Conservation (phyloP, 2,888 invertebrate species). For the Drosophila histrio region DNA sequence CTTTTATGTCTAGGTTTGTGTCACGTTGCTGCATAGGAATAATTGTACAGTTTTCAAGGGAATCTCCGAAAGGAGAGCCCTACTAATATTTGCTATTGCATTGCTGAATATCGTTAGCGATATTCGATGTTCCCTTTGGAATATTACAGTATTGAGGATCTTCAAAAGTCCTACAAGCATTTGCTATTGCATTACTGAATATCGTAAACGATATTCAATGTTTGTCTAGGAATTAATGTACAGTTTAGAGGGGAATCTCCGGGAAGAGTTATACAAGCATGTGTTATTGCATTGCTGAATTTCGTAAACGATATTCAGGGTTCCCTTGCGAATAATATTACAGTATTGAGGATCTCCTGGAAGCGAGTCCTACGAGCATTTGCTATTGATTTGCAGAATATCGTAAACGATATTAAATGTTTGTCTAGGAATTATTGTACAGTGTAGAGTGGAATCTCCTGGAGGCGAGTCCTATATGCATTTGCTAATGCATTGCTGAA, state of each 20-base stretch:
- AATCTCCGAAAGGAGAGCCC: background rate
- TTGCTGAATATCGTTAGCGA: conserved; percentile 7
- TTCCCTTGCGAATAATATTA: conserved; percentile 28
- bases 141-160: conserved; percentile 41
- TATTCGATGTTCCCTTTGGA: conserved; percentile 9
- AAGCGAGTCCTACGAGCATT: conserved; percentile 13
- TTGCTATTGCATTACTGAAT: conserved; percentile 42
- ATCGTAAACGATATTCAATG: conserved; percentile 46
- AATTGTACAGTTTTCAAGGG: conserved; percentile 51
- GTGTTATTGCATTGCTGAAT: background rate
- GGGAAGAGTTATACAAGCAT: background rate
- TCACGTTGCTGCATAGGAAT: conserved; percentile 54
- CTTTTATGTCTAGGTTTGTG: conserved; percentile 29
- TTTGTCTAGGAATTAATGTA: background rate
- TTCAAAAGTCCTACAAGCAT: conserved; percentile 4
- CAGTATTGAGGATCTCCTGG: conserved; percentile 28
- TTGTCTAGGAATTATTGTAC: conserved; percentile 54
- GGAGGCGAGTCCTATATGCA: background rate
- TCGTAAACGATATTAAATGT: conserved; percentile 43
- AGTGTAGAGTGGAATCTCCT: conserved; percentile 8
- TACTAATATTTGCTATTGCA: conserved; percentile 10
- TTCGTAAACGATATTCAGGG: background rate
- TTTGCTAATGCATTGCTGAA: background rate
- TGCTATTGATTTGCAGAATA: conserved; percentile 42
- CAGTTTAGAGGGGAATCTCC: background rate